Base-by-base conservation (phyloP, 2,113 vertebrate species). In the Agapornis roseicollis region DNA sequence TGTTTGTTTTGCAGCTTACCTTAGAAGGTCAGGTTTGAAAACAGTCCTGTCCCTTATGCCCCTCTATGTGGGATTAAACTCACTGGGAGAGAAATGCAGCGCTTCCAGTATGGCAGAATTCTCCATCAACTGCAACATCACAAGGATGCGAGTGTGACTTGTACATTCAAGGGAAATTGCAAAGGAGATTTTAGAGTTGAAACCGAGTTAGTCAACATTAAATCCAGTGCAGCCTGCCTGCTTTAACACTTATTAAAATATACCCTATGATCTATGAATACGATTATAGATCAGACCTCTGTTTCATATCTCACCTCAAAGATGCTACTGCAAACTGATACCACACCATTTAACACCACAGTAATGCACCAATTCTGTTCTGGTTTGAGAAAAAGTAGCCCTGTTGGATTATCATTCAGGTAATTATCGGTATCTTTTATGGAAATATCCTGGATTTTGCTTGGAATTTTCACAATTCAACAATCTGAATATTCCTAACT, bases 221-320 rank as follows among this genome's bases (percentile, higher is more conserved):
- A 88, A 95, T 71, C 72, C 39, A 13, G 25, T 47, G 29, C n/a
- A 79, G 39, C 19, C 19, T 7, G 3, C 56, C n/a, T 68, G 66
- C 60, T 42, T 66, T 90, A 88, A 78, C 80, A 50, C 72, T 90
- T 91, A 91, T 41, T 92, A 92, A 91, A 92, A 94, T 52, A 78
- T 55, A 82, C 64, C 44, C 64, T 90, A 0, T 41, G 77, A 69
- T 72, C 73, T 72, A 69, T 68, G 82, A 94, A 81, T 60, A 49
- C 5, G 44, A 89, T 94, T 94, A 88, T 17, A 76, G 52, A 89
- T 87, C 47, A 95, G 90, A 14, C 35, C 65, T 64, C 60, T 93
- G 88, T 93, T 96, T 96, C 72, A 72, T 84, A 56, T 93, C 83
- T 94, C 90, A 69, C 77, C 73, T 92, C 60, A 65, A 80, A 93